Evolutionary conservation across 1,140 invertebrate genomes (phyloP).

Genomic region (Zaprionus kolodkinae): DNA sequence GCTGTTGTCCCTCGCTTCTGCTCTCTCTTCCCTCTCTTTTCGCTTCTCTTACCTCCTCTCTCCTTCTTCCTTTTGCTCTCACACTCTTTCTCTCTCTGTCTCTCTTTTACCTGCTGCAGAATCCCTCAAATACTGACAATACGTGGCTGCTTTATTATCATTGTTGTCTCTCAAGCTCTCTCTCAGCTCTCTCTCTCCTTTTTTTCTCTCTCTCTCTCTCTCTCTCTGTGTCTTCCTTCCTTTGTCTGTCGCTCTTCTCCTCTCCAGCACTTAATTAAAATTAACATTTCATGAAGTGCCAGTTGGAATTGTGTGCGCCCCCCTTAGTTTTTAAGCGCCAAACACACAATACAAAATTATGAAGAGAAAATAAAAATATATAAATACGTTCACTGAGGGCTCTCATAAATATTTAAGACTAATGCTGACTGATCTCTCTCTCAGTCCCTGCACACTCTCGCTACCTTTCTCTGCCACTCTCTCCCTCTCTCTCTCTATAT

Average conservation of each 20-base stretch:
- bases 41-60: not conserved
- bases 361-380: slow-evolving; percentile 24
- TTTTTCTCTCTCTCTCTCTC: slow-evolving; percentile 9
- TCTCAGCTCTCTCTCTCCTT: not conserved
- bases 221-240: slow-evolving; percentile 7
- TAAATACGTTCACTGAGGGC: slow-evolving; percentile 31
- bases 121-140: slow-evolving; percentile 12
- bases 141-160: slow-evolving; percentile 43
- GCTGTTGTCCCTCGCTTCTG: slow-evolving; percentile 11
- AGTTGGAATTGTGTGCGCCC: not conserved
- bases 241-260: slow-evolving; percentile 32
- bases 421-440: slow-evolving; percentile 48
- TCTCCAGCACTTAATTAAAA: slow-evolving; percentile 70
- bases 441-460: slow-evolving; percentile 5
- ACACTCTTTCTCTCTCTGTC: not conserved
- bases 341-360: slow-evolving; percentile 15
- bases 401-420: slow-evolving; percentile 67
- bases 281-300: slow-evolving; percentile 76
- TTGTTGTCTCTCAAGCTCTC: slow-evolving; percentile 45
- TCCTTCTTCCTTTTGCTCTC: not conserved
- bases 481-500: not conserved
- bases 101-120: slow-evolving; percentile 19
- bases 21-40: slow-evolving; percentile 2
- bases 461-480: slow-evolving; percentile 34
- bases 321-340: slow-evolving; percentile 12